phyloP scores from a whole-genome alignment of 2,888 invertebrate genomes.

The Mystacides longicornis region DNA sequence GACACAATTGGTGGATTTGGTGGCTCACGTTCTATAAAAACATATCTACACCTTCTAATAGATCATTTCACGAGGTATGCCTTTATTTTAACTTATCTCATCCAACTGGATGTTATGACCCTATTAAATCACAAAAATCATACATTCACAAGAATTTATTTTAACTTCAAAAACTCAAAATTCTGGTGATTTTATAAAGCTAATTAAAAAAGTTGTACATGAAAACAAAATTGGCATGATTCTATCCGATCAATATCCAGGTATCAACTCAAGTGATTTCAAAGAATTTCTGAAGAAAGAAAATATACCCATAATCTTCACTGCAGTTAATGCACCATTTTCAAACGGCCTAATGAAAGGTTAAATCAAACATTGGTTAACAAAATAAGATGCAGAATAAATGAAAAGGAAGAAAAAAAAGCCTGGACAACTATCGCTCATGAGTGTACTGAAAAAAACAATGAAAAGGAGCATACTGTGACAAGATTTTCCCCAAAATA shows the following conservation, averaged over 20 bases:
- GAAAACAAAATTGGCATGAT: constrained; percentile 11
- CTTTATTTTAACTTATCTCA: no score
- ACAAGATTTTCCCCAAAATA: constrained; percentile 30
- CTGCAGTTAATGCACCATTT: no score
- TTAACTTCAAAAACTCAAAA: constrained; percentile 28
- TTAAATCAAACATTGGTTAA: constrained; percentile 29
- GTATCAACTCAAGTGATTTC: constrained; percentile 27
- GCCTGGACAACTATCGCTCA: constrained; percentile 30
- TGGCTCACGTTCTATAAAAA: no score
- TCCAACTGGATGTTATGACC: no score
- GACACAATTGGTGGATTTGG: no score
- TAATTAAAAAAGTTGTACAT: constrained; percentile 20
- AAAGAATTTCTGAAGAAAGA: constrained; percentile 13
- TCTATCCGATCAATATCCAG: constrained; percentile 28
- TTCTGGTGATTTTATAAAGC: constrained; percentile 28
- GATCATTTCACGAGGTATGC: no score
- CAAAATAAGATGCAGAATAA: constrained; percentile 30
- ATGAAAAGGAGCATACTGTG: constrained; percentile 29
- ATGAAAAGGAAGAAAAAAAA: no score
- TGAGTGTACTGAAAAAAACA: constrained; percentile 29
- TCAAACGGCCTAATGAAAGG: constrained; percentile 28
- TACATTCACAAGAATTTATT: no score
- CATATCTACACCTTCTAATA: no score
- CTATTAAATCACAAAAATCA: no score
- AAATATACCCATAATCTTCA: no score